Percentiles rank a stretch among this genome's conserved stretches.
phyloP scores from a whole-genome alignment of 1,140 invertebrate genomes.

The Drosophila ohnishii region DNA sequence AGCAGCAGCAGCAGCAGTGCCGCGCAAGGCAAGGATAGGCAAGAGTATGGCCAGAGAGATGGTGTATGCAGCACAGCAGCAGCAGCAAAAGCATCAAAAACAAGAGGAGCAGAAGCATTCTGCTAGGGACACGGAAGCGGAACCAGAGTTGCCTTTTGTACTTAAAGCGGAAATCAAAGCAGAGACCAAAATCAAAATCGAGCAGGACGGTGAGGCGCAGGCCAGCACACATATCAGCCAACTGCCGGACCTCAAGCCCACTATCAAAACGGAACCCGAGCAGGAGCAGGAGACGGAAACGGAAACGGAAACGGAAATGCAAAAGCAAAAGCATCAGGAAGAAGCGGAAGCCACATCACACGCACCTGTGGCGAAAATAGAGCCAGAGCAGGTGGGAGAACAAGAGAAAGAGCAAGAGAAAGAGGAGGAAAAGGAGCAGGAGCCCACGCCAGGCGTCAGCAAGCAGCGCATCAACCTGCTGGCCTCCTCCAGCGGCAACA shows the following conservation, averaged over 20 bases:
- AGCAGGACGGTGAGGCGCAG: slow-evolving; percentile 68
- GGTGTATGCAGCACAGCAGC: slow-evolving; percentile 70
- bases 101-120: slow-evolving; percentile 7
- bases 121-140: slow-evolving; percentile 6
- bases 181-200: slow-evolving; percentile 82
- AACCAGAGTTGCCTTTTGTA: slow-evolving; percentile 73
- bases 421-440: not conserved
- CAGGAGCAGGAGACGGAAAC: not conserved
- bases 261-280: slow-evolving; percentile 74
- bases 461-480: slow-evolving; percentile 74
- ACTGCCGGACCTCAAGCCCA: slow-evolving; percentile 79
- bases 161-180: slow-evolving; percentile 82
- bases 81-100: slow-evolving; percentile 1
- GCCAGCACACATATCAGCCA: slow-evolving; percentile 69
- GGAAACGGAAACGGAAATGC: not conserved
- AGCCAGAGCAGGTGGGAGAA: slow-evolving; percentile 1
- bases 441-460: slow-evolving; percentile 8
- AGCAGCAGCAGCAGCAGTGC: slow-evolving; percentile 18
- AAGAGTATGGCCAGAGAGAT: slow-evolving; percentile 87
- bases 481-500: slow-evolving; percentile 43
- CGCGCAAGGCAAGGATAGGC: slow-evolving; percentile 86
- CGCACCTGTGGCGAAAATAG: slow-evolving; percentile 13
- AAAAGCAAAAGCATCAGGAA: not conserved
- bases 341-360: slow-evolving; percentile 10
- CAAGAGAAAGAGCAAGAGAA: not conserved